A percentile compares a stretch with the other conserved stretches of the same genome.
These are phyloP conservation scores for Norana najaformis DNA, from an alignment of 2,888 invertebrate genomes.

Conservation along the genomic window DNA sequence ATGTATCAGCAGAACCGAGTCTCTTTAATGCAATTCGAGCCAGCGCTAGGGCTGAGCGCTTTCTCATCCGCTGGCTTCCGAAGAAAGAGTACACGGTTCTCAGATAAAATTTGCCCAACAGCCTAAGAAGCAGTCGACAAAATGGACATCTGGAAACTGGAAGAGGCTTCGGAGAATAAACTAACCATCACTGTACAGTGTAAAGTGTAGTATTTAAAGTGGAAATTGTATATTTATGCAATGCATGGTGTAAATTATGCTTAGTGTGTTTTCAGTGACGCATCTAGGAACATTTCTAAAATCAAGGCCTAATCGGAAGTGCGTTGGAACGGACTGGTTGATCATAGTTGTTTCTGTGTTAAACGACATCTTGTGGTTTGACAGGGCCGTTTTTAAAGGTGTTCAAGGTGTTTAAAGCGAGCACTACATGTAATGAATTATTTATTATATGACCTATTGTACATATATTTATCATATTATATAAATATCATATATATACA, in stretches of 20 bases:
- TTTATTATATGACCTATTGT: no score
- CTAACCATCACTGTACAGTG: neutral
- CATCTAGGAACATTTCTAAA: no score
- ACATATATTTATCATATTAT: no score
- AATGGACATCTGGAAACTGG: neutral
- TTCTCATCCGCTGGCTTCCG: no score
- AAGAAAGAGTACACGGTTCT: neutral
- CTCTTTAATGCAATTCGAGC: no score
- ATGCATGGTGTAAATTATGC: neutral
- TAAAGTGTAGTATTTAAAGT: neutral
- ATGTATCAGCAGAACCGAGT: no score
- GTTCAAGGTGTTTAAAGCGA: no score
- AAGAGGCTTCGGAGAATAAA: conserved; percentile 21
- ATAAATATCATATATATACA: no score
- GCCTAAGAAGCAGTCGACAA: neutral
- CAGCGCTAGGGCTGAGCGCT: no score
- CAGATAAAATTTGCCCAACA: neutral
- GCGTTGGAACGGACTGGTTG: neutral
- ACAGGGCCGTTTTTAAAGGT: no score
- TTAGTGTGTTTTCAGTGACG: neutral
- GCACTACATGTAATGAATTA: no score
- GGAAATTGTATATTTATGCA: neutral
- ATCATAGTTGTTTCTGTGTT: neutral
- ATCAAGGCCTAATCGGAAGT: neutral
- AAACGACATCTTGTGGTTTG: neutral